Evolutionary conservation across 1,140 invertebrate species (phyloP).

Genomic region (Plectrocnemia conspersa): DNA sequence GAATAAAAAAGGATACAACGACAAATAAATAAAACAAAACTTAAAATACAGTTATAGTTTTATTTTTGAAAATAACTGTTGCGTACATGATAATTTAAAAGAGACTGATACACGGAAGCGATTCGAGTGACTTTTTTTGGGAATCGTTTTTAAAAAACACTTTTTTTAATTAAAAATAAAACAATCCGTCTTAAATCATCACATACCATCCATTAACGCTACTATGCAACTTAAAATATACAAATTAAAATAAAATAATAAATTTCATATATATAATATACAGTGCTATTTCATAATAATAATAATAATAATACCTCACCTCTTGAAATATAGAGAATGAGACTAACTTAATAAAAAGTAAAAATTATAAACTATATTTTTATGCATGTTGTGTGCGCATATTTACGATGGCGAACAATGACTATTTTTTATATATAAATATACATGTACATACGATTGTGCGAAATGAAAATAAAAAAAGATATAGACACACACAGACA

Average conservation of each 20-base stretch:
- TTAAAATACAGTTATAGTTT: constrained; percentile 33
- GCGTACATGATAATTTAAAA: constrained; percentile 23
- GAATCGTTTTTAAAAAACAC: constrained; percentile 10
- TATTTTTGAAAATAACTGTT: constrained; percentile 28
- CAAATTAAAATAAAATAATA: constrained; percentile 24
- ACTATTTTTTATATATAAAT: background rate
- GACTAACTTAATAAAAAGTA: constrained; percentile 12
- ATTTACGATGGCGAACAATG: background rate
- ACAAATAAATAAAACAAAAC: constrained; percentile 33
- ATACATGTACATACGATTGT: too few relatives aligned
- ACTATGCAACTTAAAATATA: constrained; percentile 28
- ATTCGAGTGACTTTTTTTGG: background rate
- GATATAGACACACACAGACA: too few relatives aligned
- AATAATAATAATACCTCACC: constrained; percentile 3
- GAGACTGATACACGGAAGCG: background rate
- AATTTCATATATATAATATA: constrained; percentile 25
- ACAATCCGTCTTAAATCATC: constrained; percentile 19
- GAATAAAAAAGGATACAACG: constrained; percentile 5
- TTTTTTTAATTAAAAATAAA: constrained; percentile 6
- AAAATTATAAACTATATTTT: constrained; percentile 6
- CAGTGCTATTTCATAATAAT: constrained; percentile 22
- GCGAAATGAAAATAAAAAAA: background rate
- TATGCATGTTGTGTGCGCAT: constrained; percentile 12
- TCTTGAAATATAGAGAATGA: constrained; percentile 1
- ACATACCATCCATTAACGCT: constrained; percentile 24